Conservation (phyloP, 2,113 vertebrate genomes). For the Sinocyclocheilus anshuiensis region DNA sequence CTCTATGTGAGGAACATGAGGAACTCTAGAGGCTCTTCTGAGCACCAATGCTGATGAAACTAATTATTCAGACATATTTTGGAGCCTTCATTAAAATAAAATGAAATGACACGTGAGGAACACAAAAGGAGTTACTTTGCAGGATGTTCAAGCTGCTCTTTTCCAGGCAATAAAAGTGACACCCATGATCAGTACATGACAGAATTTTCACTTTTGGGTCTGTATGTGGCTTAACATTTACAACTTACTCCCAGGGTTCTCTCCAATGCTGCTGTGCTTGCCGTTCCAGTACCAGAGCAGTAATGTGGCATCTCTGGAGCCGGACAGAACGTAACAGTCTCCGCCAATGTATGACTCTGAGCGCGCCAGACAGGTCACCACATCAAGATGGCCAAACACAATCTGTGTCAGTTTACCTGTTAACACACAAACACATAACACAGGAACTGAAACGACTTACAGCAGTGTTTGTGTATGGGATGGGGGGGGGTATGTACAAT, state of each 20-base stretch:
- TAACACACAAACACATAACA: slow-evolving; percentile 45
- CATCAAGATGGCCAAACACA: slow-evolving; percentile 95
- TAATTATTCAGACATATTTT: background rate
- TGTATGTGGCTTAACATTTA: background rate
- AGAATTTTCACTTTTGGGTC: background rate
- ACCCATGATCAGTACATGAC: too few relatives aligned
- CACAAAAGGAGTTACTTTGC: background rate
- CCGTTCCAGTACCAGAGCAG: slow-evolving; percentile 99
- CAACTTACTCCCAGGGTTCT: slow-evolving; percentile 84
- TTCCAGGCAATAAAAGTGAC: too few relatives aligned
- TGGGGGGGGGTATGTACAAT: background rate
- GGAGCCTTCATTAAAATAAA: background rate
- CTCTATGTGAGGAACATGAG: background rate
- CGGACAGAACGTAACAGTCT: slow-evolving; percentile 95
- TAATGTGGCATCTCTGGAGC: slow-evolving; percentile 94
- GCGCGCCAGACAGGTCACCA: slow-evolving; percentile 92
- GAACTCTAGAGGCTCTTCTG: background rate
- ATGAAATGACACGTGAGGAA: too few relatives aligned
- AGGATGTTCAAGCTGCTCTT: too few relatives aligned
- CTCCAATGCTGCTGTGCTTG: slow-evolving; percentile 88
- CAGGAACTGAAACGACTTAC: background rate
- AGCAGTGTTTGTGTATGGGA: background rate
- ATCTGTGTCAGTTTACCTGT: slow-evolving; percentile 96
- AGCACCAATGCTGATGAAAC: background rate
- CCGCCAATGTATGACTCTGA: slow-evolving; percentile 97